Evolutionary conservation across 2,888 invertebrate genomes (phyloP).

Genomic region (Cephus runcator): DNA sequence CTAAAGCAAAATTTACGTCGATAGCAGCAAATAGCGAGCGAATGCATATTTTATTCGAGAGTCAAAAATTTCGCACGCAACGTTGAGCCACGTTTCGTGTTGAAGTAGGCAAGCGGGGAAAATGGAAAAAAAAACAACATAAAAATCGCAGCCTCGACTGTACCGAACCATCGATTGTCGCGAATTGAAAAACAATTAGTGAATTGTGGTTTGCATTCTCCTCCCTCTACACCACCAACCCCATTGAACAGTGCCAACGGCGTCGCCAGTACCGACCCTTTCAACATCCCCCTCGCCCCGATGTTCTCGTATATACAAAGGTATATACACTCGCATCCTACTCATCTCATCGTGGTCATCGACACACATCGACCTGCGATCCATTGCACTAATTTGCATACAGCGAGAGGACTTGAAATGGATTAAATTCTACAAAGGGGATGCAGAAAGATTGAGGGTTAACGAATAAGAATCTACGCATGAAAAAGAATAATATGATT

Average conservation of each 20-base stretch:
- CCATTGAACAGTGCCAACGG: conserved; percentile 5
- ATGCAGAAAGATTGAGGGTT: neutral
- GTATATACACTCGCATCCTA: conserved; percentile 3
- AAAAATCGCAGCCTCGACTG: conserved; percentile 4
- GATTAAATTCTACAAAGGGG: neutral
- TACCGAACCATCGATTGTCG: conserved; percentile 48
- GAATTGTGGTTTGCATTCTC: conserved; percentile 47
- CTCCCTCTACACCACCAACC: conserved; percentile 1
- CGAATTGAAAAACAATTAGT: conserved; percentile 62
- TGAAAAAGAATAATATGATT: neutral
- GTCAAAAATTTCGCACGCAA: neutral
- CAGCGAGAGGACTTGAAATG: neutral
- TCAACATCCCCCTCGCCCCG: neutral
- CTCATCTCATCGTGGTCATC: conserved; percentile 26
- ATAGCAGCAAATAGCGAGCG: no score
- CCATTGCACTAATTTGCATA: conserved; percentile 50
- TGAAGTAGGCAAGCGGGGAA: neutral
- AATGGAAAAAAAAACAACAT: neutral
- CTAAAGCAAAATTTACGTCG: neutral
- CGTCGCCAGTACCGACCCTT: conserved; percentile 11
- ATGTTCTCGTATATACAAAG: neutral
- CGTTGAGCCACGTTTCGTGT: neutral
- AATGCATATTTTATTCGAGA: neutral
- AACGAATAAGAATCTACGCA: neutral
- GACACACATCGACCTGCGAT: conserved; percentile 38